phyloP scores from a whole-genome alignment of 2,797 vertebrate species.

The Megalops cyprinoides region DNA sequence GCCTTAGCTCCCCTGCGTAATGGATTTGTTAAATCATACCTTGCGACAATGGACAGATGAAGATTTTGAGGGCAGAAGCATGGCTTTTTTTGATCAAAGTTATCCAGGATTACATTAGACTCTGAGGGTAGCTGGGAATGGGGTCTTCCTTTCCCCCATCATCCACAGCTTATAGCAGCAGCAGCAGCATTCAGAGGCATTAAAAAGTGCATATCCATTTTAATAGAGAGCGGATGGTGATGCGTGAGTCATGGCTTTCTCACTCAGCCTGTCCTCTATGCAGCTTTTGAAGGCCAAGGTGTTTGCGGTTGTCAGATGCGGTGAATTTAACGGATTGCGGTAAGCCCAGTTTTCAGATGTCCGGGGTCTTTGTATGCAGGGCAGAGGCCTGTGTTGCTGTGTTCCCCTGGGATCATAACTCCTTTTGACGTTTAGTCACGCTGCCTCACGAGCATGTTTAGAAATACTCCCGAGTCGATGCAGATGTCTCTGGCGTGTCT shows the following conservation, averaged over 20 bases:
- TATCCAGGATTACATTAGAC: not conserved
- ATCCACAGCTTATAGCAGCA: not conserved
- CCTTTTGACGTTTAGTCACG: not conserved
- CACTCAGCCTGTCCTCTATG: not conserved
- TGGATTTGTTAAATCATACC: no score
- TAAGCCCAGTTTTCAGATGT: slow-evolving; percentile 55
- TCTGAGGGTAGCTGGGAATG: not conserved
- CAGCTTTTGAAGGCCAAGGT: slow-evolving; percentile 25
- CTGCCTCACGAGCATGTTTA: slow-evolving; percentile 53
- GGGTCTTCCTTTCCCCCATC: not conserved
- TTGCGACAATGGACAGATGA: not conserved
- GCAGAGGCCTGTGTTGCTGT: slow-evolving; percentile 35
- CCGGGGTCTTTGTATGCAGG: slow-evolving; percentile 46
- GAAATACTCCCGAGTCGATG: slow-evolving; percentile 70
- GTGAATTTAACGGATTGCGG: slow-evolving; percentile 55
- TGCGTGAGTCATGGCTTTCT: not conserved
- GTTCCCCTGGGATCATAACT: slow-evolving; percentile 55
- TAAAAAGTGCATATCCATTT: not conserved
- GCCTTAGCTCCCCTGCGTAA: not conserved
- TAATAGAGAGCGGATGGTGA: not conserved
- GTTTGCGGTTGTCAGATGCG: slow-evolving; percentile 47
- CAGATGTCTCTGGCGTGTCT: slow-evolving; percentile 63
- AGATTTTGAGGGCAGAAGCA: not conserved
- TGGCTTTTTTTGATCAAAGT: not conserved
- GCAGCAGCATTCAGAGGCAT: slow-evolving; percentile 18